Base-by-base conservation (phyloP, 2,797 vertebrate species). In the Oreortyx pictus region DNA sequence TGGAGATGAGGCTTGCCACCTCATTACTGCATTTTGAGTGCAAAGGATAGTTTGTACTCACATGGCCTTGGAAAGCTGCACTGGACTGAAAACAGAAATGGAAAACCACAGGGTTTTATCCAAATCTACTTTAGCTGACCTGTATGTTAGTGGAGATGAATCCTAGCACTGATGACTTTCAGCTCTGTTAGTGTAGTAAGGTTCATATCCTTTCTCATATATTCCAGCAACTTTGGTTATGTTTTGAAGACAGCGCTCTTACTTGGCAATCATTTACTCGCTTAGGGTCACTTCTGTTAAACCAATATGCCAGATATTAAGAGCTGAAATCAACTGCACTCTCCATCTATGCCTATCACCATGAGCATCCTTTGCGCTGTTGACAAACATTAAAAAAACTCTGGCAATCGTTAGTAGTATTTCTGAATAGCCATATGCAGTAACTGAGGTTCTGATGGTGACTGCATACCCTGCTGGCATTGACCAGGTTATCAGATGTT, bases 371-470 rank as follows among this genome's bases (percentile, higher is more conserved):
- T 70, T 76, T 56, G 24, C 39, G 29, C 74, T 91, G 49, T 44
- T 86, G 87, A 88, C 87, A 95, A 71, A 29, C 86, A 31, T 89
- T 82, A 14, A 62, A 90, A 88, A 74, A 39, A 25, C 29, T 61
- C 46, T 89, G 84, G 75, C 33, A 65, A 46, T 46, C 41, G 33
- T 82, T 56, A 33, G 24, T 86, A 11, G 61, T 82, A 60, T 92
- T 84, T 71, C 65, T 73, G 52, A 80, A 54, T 86, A 89, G 65
- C 80, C 73, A 77, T 54, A 31, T 43, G 52, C 50, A 67, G 47
- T 73, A 89, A 66, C 76, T 79, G 60, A 94, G 37, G 24, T 76
- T 91, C n/a, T 66, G 64, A 20, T 76, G 66, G 33, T 75, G 67
- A 56, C 37, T 88, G 67, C 46, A 61, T 50, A 54, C 47, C 46